Conservation (phyloP, 2,113 vertebrate species). For the Cyanistes caeruleus region DNA sequence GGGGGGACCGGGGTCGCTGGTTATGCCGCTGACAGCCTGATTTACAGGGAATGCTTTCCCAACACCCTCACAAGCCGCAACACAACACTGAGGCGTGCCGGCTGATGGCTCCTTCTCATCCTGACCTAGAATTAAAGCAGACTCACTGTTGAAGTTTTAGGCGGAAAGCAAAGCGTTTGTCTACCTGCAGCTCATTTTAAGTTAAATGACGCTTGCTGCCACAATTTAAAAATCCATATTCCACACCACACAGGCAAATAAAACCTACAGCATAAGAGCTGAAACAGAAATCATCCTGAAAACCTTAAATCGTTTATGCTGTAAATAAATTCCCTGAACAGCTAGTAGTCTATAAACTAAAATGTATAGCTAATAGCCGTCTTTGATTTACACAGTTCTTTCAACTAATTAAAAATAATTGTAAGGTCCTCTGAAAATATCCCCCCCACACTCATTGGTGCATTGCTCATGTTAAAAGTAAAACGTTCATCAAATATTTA, state of each 20-base stretch:
- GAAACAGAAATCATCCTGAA: conserved; percentile 49
- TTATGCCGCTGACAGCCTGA: conserved; percentile 5
- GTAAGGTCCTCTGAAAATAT: background rate
- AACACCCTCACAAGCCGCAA: background rate
- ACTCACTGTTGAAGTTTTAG: background rate
- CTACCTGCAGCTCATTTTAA: conserved; percentile 27
- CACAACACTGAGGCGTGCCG: conserved; percentile 17
- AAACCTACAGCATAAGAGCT: background rate
- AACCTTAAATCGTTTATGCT: conserved; percentile 27
- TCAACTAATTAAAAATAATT: conserved; percentile 59
- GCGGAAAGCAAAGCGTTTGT: background rate
- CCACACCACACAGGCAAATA: conserved; percentile 13
- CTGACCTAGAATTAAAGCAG: background rate
- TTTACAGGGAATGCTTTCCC: conserved; percentile 4
- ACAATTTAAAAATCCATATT: conserved; percentile 1
- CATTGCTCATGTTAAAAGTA: conserved; percentile 43
- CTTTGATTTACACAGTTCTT: conserved; percentile 49
- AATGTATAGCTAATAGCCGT: background rate
- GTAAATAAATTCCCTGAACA: conserved; percentile 31
- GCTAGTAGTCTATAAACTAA: conserved; percentile 16
- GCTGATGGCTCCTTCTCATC: background rate
- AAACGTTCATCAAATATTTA: conserved; percentile 52
- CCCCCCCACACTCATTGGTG: background rate
- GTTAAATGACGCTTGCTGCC: conserved; percentile 37
- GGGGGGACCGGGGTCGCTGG: background rate